These are phyloP conservation scores for Mormyrus iriodes DNA, from an alignment of 2,113 vertebrate species.

Conservation along the genomic window DNA sequence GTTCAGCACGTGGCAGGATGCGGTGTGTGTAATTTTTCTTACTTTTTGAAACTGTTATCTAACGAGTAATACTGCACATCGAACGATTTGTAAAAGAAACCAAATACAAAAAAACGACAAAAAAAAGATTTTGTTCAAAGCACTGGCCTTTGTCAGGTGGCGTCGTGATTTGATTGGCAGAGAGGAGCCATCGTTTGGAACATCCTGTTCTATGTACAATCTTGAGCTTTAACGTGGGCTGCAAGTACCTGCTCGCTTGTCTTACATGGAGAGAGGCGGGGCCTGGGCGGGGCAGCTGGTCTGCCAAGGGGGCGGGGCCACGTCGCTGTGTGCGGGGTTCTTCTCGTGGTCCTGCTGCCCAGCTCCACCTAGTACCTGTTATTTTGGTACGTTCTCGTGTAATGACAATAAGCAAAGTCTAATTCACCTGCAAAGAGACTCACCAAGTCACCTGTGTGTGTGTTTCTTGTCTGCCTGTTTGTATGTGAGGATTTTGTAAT, in stretches of 20 bases:
- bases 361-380: slow-evolving; percentile 60
- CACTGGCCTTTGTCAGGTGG: slow-evolving; percentile 80
- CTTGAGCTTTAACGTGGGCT: slow-evolving; percentile 58
- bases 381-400: slow-evolving; percentile 60
- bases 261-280: slow-evolving; percentile 50
- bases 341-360: slow-evolving; percentile 51
- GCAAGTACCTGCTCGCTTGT: slow-evolving; percentile 46
- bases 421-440: slow-evolving; percentile 61
- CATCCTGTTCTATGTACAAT: slow-evolving; percentile 64
- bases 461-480: background rate
- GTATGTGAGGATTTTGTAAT: slow-evolving; percentile 2
- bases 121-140: slow-evolving; percentile 64
- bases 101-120: slow-evolving; percentile 41
- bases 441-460: slow-evolving; percentile 47
- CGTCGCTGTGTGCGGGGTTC: slow-evolving; percentile 55
- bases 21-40: slow-evolving; percentile 64
- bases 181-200: slow-evolving; percentile 68
- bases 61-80: slow-evolving; percentile 75
- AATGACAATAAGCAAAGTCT: slow-evolving; percentile 65
- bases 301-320: slow-evolving; percentile 55
- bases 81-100: slow-evolving; percentile 76
- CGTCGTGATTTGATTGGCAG: slow-evolving; percentile 64
- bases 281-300: slow-evolving; percentile 62
- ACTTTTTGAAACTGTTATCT: slow-evolving; percentile 65
- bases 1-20: slow-evolving; percentile 68